These are phyloP conservation scores for Drosophila kanapiae DNA, from an alignment of 1,140 invertebrate genomes.

Conservation along the genomic window DNA sequence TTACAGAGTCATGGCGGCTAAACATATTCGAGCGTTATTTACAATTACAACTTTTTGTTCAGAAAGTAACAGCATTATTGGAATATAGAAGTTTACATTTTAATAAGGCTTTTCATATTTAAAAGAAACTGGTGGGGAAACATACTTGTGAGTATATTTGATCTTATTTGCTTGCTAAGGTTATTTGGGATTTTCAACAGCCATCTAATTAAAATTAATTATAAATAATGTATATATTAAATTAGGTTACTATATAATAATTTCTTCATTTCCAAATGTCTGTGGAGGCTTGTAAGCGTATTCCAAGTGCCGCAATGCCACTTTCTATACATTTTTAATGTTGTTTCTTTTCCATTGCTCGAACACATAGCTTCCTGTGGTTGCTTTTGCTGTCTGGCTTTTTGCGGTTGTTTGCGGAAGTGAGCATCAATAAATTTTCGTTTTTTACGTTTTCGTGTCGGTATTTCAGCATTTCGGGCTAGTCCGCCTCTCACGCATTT, in stretches of 20 bases:
- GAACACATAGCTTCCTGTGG: slow-evolving; percentile 56
- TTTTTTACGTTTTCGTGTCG: slow-evolving; percentile 66
- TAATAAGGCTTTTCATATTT: too few species aligned
- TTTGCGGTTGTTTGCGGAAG: slow-evolving; percentile 73
- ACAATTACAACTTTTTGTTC: not conserved
- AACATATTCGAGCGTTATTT: not conserved
- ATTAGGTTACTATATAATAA: too few species aligned
- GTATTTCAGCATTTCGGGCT: slow-evolving; percentile 27
- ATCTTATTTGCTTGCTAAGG: too few species aligned
- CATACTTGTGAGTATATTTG: too few species aligned
- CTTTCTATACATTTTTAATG: slow-evolving; percentile 23
- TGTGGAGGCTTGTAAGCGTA: not conserved
- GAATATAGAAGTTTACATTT: not conserved
- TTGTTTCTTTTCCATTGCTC: slow-evolving; percentile 37
- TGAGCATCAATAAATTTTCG: slow-evolving; percentile 74
- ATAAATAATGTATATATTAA: too few species aligned
- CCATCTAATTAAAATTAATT: too few species aligned
- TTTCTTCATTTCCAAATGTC: too few species aligned
- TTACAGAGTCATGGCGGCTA: not conserved
- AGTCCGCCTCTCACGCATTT: slow-evolving; percentile 51
- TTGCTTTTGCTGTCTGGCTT: slow-evolving; percentile 29
- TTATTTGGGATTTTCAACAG: too few species aligned
- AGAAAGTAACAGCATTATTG: too few species aligned
- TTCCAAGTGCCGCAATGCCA: not conserved
- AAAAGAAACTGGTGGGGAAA: too few species aligned